Conservation (phyloP, 30 jellyfish, hydroid and myxozoan species). For the Turritopsis rubra region DNA sequence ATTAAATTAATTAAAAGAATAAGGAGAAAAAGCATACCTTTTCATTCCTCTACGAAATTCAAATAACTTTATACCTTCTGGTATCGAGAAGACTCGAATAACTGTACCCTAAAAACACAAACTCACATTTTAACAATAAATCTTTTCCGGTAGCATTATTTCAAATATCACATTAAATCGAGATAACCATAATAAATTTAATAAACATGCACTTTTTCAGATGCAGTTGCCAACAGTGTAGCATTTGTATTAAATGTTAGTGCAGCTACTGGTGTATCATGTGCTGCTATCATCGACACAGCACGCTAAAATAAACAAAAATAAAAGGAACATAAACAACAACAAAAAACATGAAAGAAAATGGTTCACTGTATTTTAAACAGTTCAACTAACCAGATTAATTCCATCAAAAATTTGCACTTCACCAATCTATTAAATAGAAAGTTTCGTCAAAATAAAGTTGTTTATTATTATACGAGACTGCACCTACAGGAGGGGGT, state of each 20-base stretch:
- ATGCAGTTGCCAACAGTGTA: conserved; percentile 87
- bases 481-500: no score
- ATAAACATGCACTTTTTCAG: conserved; percentile 69
- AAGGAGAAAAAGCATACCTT: conserved; percentile 39
- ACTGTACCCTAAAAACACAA: conserved; percentile 75
- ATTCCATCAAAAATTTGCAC: conserved; percentile 91
- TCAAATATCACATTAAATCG: no score
- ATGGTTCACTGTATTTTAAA: not conserved
- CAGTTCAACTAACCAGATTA: conserved; percentile 49
- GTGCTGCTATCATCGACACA: conserved; percentile 94
- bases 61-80: conserved; percentile 77
- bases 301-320: conserved; percentile 52
- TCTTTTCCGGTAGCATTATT: not conserved
- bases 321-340: not conserved
- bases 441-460: no score
- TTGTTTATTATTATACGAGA: no score
- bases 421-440: conserved; percentile 87
- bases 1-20: not conserved
- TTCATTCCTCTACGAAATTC: conserved; percentile 93
- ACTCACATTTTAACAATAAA: not conserved
- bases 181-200: not conserved
- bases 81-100: conserved; percentile 82
- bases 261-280: conserved; percentile 96
- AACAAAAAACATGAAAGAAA: not conserved
- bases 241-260: conserved; percentile 75